A percentile compares a stretch with the other conserved stretches of the same genome.
These are phyloP conservation scores for Orchesella flavescens DNA, from an alignment of 2,888 invertebrate genomes.

Conservation along the genomic window DNA sequence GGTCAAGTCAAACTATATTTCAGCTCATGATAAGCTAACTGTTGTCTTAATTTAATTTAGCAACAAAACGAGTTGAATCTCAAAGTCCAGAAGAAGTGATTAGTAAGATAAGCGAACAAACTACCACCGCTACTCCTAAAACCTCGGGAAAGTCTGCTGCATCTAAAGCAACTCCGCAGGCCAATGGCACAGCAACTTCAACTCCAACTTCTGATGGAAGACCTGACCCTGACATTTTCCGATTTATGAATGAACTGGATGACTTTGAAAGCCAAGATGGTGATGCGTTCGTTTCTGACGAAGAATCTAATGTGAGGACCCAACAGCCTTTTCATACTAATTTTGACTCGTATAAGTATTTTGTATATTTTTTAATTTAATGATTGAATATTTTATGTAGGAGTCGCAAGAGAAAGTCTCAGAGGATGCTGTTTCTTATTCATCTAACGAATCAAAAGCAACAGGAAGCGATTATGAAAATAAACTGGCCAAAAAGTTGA, in stretches of 20 bases:
- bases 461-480: conserved; percentile 72
- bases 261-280: conserved; percentile 64
- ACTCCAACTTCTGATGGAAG: conserved; percentile 35
- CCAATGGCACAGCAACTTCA: conserved; percentile 55
- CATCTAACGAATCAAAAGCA: conserved; percentile 76
- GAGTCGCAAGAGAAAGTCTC: conserved; percentile 70
- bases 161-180: conserved; percentile 43
- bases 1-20: neutral
- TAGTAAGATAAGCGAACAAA: conserved; percentile 60
- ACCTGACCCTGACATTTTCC: conserved; percentile 62
- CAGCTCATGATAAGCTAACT: too few species aligned
- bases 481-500: conserved; percentile 75
- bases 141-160: conserved; percentile 53
- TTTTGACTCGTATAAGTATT: too few species aligned
- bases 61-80: conserved; percentile 60
- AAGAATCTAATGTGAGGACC: conserved; percentile 68
- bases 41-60: conserved; percentile 29
- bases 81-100: conserved; percentile 56
- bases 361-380: neutral
- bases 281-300: conserved; percentile 68
- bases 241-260: conserved; percentile 60
- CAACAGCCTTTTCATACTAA: too few species aligned
- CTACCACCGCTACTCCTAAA: conserved; percentile 34
- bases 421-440: conserved; percentile 78
- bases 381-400: conserved; percentile 47